Conservation (phyloP, 2,888 invertebrate species). For the Drosophila dives region DNA sequence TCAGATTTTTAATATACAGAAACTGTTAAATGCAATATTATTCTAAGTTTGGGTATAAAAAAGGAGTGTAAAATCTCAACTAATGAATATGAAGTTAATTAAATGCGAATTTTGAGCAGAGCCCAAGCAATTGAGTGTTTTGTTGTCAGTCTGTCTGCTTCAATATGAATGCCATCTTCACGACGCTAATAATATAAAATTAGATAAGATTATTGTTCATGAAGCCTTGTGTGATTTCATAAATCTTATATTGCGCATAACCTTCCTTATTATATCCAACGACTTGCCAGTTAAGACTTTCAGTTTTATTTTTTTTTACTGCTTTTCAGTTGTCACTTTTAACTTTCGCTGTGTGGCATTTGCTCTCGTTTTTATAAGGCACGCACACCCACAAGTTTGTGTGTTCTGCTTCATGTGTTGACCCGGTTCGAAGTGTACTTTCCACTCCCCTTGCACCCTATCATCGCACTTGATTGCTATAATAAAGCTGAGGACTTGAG, state of each 20-base stretch:
- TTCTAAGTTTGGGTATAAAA: background rate
- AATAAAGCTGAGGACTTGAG: conserved; percentile 37
- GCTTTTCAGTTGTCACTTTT: conserved; percentile 66
- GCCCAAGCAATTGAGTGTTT: background rate
- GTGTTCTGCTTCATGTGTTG: conserved; percentile 65
- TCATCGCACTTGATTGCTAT: conserved; percentile 65
- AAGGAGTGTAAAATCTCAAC: background rate
- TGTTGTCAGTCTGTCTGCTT: background rate
- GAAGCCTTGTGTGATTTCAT: background rate
- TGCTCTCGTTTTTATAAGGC: conserved; percentile 50
- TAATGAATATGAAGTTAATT: background rate
- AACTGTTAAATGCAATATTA: background rate
- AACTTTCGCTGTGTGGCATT: conserved; percentile 66
- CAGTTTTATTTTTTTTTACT: background rate
- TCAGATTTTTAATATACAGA: background rate
- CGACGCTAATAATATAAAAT: background rate
- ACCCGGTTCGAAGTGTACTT: conserved; percentile 55
- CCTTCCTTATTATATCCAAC: background rate
- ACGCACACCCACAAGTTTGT: conserved; percentile 42
- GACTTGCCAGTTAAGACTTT: background rate
- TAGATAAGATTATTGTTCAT: background rate
- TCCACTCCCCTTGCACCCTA: background rate
- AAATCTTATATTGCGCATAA: background rate
- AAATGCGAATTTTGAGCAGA: background rate
- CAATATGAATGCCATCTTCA: background rate